Conservation (phyloP, 2,797 vertebrate species). For the Macropus fuliginosus region DNA sequence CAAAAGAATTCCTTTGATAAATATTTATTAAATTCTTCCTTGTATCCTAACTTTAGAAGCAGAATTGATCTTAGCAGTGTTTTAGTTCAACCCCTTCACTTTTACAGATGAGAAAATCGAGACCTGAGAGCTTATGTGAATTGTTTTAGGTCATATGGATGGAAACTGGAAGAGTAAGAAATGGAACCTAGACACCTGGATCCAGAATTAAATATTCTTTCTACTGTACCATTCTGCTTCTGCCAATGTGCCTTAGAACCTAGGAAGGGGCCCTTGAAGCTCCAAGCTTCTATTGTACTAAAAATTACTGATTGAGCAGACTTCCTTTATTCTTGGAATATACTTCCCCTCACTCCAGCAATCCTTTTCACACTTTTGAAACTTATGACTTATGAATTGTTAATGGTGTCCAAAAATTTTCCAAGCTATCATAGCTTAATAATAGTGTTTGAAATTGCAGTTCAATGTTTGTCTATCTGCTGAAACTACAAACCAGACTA, state of each 20-base stretch:
- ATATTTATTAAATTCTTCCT: background rate
- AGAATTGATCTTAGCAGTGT: background rate
- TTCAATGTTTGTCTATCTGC: slow-evolving; percentile 32
- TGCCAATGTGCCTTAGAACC: background rate
- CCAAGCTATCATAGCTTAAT: slow-evolving; percentile 23
- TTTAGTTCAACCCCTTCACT: background rate
- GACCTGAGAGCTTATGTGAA: background rate
- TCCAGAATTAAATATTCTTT: background rate
- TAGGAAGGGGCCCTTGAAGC: background rate
- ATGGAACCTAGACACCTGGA: background rate
- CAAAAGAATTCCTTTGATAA: background rate
- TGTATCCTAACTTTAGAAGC: background rate
- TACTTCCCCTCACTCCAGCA: background rate
- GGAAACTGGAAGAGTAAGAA: background rate
- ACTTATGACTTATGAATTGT: background rate
- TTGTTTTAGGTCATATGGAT: background rate
- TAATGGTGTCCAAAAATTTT: background rate
- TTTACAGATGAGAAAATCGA: background rate
- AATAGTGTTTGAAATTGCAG: background rate
- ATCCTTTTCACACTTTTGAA: background rate
- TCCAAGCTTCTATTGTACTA: background rate
- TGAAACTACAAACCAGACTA: slow-evolving; percentile 6
- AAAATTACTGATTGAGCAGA: background rate
- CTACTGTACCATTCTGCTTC: background rate
- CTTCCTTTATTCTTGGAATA: background rate